Base-by-base conservation (phyloP, 1,140 invertebrate genomes). In the Drosophila orena region DNA sequence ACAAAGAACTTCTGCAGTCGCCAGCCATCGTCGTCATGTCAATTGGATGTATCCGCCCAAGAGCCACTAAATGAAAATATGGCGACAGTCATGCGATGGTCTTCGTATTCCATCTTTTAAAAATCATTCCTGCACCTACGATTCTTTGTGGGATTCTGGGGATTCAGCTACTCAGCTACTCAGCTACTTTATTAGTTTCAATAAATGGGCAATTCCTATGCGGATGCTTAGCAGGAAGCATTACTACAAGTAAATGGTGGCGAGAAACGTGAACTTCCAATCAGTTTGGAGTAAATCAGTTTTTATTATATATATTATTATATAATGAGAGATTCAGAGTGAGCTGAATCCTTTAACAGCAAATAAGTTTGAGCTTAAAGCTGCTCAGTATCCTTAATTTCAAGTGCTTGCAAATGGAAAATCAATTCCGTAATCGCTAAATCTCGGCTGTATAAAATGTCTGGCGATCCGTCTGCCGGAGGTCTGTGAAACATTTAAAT, bases 1-100 rank as follows among this genome's bases (percentile, higher is more conserved):
- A 76, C 72, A 76, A 66, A 66, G 38, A 76, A 54, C 72, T 76
- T 66, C 55, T 76, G 71, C 72, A 76, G 70, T 59, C 66, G 44
- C 69, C 65, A 70, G 44, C 69, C 68, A 57, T 71, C 62, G 65
- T 46, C 68, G 79, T 61, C 30, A 30, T 30, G 7, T 30, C 83
- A 86, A 86, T 86, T 86, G 76, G 83, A 64, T 58, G 73, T 86
- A 88, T 86, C 83, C 83, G 83, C 83, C 74, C 55, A 62, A 55
- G 56, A 68, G 56, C 62, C 47, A 59, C 60, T 77, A 62, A 77
- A 60, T 77, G 73, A 42, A 60, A 81, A 88, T 78, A 86, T 86
- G 83, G 83, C 85, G 83, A 81, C 70, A 62, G 79, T 86, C 81
- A 30, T 30, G 78, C 38, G 38, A 56, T 40, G 50, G 46, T 68